A percentile compares a stretch with the other conserved stretches of the same genome.
phyloP scores from a whole-genome alignment of 2,888 invertebrate species.

The Graphium colonna region DNA sequence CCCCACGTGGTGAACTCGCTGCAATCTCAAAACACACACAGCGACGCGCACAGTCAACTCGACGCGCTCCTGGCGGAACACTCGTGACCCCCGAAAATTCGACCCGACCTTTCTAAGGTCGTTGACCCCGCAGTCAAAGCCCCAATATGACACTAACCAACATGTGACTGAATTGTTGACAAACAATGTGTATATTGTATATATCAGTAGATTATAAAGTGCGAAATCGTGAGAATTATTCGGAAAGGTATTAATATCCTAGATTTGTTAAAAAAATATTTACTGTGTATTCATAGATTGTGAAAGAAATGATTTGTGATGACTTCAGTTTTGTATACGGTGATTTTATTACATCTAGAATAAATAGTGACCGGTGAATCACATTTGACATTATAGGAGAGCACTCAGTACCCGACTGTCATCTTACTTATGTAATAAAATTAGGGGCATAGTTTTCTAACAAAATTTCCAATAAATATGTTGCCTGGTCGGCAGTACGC shows the following conservation, averaged over 20 bases:
- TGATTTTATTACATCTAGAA: not conserved
- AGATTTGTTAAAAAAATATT: not conserved
- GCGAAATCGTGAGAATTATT: not conserved
- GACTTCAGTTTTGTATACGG: not conserved
- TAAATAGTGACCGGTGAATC: too few relatives aligned
- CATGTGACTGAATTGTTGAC: too few relatives aligned
- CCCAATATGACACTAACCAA: too few relatives aligned
- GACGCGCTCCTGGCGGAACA: constrained; percentile 63
- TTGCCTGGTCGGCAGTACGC: too few relatives aligned
- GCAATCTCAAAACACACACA: constrained; percentile 49
- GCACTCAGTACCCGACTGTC: too few relatives aligned
- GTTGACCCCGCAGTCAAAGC: too few relatives aligned
- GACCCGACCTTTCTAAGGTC: not conserved
- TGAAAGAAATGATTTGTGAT: not conserved
- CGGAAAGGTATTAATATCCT: not conserved
- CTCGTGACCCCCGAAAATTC: constrained; percentile 45
- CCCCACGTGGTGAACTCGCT: constrained; percentile 63
- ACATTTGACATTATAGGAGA: too few relatives aligned
- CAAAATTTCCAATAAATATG: too few relatives aligned
- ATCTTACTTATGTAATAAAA: too few relatives aligned
- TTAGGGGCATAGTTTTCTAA: too few relatives aligned
- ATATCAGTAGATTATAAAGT: not conserved
- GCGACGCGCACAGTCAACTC: constrained; percentile 47
- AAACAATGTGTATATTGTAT: not conserved
- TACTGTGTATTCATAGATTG: not conserved